Evolutionary conservation across 1,140 invertebrate species (phyloP), one percentile per base, ranked within the genome.

Genomic region (Lepidurus couesii): DNA sequence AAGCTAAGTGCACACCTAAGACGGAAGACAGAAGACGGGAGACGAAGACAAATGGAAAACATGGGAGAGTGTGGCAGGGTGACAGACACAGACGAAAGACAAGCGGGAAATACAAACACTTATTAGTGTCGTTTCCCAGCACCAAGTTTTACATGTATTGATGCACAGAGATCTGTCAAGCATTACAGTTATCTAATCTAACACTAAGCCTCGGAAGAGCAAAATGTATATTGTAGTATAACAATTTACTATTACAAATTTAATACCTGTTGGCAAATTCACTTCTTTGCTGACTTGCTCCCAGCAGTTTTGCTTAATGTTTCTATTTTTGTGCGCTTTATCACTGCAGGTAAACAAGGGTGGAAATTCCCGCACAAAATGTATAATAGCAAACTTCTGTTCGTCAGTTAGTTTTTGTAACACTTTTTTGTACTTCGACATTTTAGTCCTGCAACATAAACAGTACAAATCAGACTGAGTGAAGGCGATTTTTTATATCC

Each of bases 401-500:
- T 73, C 65, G 26, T 73, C 7, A 24, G 65, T 24, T 73, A 24
- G 7, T 73, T 4, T 73, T 73, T 73, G 26, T 26, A 1, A 26
- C 26, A 26, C 26, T 26, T 26, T 26, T 7, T 7, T 73, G 65
- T 24, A 77, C 77, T 34, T 42, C 24, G 24, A 16, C 7, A 47
- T 78, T 80, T 26, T 26, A 26, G 26, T 26, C 26, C 45, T 47
- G 45, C 45, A 47, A 47, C 45, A 47, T 47, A 16, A 47, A 47
- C 16, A 10, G 45, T 47, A 47, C 45, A 47, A 47, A 47, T 47
- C 45, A 47, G 45, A 47, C 45, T 47, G 45, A 47, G 45, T 47
- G 45, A 47, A 47, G 45, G 45, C 45, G 45, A 47, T 47, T 9
- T 47, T 47, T 47, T n/a, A 47, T 16, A 47, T 9, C 9, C 45